Evolutionary conservation across 2,113 vertebrate genomes (phyloP).

Genomic region (Leptobrachium ailaonicum): DNA sequence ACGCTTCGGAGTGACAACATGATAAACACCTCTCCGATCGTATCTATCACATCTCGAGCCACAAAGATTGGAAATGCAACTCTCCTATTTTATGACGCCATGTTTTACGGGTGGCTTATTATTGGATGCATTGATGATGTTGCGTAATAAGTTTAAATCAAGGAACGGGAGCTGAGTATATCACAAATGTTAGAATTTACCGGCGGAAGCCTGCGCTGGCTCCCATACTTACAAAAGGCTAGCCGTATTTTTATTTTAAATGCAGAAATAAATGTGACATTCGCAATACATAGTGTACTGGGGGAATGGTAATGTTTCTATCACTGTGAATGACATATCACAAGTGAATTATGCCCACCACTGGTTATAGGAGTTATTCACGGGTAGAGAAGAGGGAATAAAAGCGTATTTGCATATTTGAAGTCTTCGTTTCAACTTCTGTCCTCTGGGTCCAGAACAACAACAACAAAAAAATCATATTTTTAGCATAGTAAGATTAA

Average conservation of each 20-base stretch:
- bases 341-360: neutral
- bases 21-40: neutral
- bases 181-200: slow-evolving; percentile 12
- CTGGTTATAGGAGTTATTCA: neutral
- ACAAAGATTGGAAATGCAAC: neutral
- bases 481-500: slow-evolving; percentile 8
- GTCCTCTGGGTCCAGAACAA: neutral
- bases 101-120: slow-evolving; percentile 6
- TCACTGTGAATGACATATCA: slow-evolving; percentile 15
- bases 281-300: neutral
- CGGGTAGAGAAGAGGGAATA: neutral
- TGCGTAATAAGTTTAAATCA: slow-evolving; percentile 15
- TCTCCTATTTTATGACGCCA: neutral
- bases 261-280: slow-evolving; percentile 4
- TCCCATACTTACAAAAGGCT: neutral
- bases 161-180: neutral
- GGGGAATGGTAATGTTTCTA: slow-evolving; percentile 2
- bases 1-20: neutral
- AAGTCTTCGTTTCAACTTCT: neutral
- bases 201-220: neutral
- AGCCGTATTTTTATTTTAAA: slow-evolving; percentile 13
- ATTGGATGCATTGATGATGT: neutral
- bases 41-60: slow-evolving; percentile 3
- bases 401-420: slow-evolving; percentile 1
- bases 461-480: slow-evolving; percentile 2